A percentile compares a stretch with the other conserved stretches of the same genome.
Evolutionary conservation across 2,797 vertebrate species (phyloP).

Genomic region (Danio kyathit): DNA sequence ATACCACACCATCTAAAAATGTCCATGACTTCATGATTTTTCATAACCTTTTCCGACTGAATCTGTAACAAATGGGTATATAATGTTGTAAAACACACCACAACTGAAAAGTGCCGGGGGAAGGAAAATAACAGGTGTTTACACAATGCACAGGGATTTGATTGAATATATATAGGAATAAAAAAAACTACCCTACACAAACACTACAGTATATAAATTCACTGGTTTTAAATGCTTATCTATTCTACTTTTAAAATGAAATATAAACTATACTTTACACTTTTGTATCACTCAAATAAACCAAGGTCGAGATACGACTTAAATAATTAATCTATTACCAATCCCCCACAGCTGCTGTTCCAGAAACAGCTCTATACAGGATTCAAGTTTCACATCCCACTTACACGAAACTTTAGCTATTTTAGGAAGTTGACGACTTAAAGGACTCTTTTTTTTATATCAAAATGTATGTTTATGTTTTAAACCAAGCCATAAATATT

Average conservation of each 20-base stretch:
- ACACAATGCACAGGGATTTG: neutral
- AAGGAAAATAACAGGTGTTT: neutral
- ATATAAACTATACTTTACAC: neutral
- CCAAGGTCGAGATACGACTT: neutral
- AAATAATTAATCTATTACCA: slow-evolving; percentile 20
- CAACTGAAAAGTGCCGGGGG: neutral
- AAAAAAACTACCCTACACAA: no score
- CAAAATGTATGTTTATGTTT: neutral
- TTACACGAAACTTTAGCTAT: slow-evolving; percentile 28
- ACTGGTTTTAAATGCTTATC: neutral
- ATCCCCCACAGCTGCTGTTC: slow-evolving; percentile 26
- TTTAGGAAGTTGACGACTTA: slow-evolving; percentile 14
- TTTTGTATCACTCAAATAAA: neutral
- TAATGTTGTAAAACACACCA: neutral
- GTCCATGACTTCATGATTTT: neutral
- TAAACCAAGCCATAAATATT: no score
- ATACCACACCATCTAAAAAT: neutral
- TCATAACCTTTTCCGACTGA: no score
- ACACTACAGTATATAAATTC: neutral
- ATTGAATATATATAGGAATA: no score
- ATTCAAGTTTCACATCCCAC: slow-evolving; percentile 40
- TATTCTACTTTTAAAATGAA: neutral
- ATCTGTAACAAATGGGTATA: neutral
- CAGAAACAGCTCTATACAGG: slow-evolving; percentile 14
- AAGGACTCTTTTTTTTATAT: neutral